Conservation (phyloP, 2,797 vertebrate species). For the Gouania willdenowi region DNA sequence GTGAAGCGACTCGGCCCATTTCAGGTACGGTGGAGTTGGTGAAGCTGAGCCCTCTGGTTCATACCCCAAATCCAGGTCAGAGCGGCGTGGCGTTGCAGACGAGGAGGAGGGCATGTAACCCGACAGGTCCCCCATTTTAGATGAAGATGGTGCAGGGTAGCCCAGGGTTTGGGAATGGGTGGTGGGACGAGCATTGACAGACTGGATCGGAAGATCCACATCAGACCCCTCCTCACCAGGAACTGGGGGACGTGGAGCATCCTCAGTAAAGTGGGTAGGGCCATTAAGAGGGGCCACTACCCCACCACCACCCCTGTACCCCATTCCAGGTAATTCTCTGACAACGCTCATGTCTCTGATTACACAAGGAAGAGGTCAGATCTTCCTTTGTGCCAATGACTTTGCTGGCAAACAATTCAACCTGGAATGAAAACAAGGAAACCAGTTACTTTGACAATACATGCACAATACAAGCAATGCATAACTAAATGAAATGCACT, state of each 20-base stretch:
- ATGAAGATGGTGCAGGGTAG: conserved; percentile 44
- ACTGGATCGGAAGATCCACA: conserved; percentile 67
- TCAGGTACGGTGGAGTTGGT: conserved; percentile 87
- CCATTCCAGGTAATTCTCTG: conserved; percentile 71
- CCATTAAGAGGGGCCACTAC: conserved; percentile 54
- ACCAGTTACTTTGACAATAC: no score
- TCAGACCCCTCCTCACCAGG: conserved; percentile 92
- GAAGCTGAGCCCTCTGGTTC: conserved; percentile 95
- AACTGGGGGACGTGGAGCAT: conserved; percentile 91
- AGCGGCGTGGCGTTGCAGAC: conserved; percentile 84
- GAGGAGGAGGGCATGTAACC: conserved; percentile 69
- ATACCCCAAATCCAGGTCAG: conserved; percentile 90
- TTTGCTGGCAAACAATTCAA: conserved; percentile 64
- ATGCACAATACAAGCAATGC: no score
- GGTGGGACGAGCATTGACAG: conserved; percentile 49
- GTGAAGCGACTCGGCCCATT: conserved; percentile 93
- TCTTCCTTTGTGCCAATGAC: conserved; percentile 50
- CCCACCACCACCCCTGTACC: conserved; percentile 59
- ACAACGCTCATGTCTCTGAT: conserved; percentile 74
- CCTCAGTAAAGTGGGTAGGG: conserved; percentile 87
- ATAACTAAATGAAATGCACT: no score
- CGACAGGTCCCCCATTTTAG: conserved; percentile 64
- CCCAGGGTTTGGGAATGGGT: conserved; percentile 50
- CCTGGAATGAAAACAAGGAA: conserved; percentile 41
- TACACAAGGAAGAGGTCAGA: conserved; percentile 66